Base-by-base conservation (phyloP, 2,797 vertebrate genomes). In the Neomorphus geoffroyi region DNA sequence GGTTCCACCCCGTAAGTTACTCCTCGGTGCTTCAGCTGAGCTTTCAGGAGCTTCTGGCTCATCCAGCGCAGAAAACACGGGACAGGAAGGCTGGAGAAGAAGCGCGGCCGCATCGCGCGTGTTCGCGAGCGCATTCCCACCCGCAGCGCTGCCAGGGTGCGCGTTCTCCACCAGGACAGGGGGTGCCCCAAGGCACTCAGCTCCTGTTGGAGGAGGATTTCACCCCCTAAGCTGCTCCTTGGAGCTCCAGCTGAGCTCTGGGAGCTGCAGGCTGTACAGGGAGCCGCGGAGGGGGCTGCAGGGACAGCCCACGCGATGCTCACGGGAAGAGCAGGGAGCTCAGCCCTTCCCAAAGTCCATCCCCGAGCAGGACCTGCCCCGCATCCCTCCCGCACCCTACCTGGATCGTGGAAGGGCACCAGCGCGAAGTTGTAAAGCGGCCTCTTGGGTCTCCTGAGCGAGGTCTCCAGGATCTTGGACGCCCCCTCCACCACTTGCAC, bases 401-500 rank as follows among this genome's bases (percentile, higher is more conserved):
- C 99, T 98, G 99, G 99, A 54, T 99, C 99, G 51, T 99, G 99
- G 96, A 99, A 99, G 33, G 99, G 99, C 89, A 99, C 98, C 97
- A 99, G 69, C 9, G 99, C 99, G 87, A 99, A 99, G 98, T 99
- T 99, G 95, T 99, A 99, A 30, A 99, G 97, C 5, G 99, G 98
- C 90, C 98, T 98, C 97, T 99, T 98, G 3, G 99, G 99, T 98
- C 99, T 98, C 95, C 98, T 99, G 62, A 99, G 97, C 60, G 99
- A 99, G 7, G 99, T 99, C 79, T 99, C 99, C 98, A 99, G 90
- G 77, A 99, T 99, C 97, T 99, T 99, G 86, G 99, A 99, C 11
- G 99, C 99, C 22, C 99, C 99, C 93, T 99, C 99, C 86, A 99
- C 99, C 18, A 99, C 99, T 97, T 99, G 99, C 74, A 99, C 99